Evolutionary conservation across 2,113 vertebrate species (phyloP).

Genomic region (Lethenteron camtschaticum): DNA sequence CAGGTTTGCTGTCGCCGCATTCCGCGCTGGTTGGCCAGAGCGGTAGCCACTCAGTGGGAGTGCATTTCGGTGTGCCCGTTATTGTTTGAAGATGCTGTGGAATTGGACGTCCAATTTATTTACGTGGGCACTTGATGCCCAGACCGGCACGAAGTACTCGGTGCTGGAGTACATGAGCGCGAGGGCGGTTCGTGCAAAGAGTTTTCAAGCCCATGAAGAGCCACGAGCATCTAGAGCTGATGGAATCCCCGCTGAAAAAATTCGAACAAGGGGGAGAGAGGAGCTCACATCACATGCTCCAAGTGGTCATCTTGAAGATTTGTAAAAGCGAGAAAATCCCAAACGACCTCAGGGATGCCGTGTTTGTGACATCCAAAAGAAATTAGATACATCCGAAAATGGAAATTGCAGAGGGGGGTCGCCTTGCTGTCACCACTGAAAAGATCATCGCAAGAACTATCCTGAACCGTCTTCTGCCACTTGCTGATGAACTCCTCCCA

Average conservation of each 20-base stretch:
- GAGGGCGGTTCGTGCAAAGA: too few species aligned
- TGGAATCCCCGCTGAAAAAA: slow-evolving; percentile 17
- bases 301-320: slow-evolving; percentile 10
- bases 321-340: slow-evolving; percentile 15
- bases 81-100: too few species aligned
- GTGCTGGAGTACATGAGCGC: too few species aligned
- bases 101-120: too few species aligned
- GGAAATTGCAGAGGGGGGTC: neutral
- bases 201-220: slow-evolving; percentile 7
- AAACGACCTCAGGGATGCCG: slow-evolving; percentile 15
- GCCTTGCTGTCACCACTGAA: too few species aligned
- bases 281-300: slow-evolving; percentile 13
- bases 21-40: too few species aligned
- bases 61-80: too few species aligned
- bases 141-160: too few species aligned
- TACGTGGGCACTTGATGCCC: too few species aligned
- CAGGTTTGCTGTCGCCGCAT: too few species aligned
- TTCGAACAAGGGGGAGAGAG: slow-evolving; percentile 12
- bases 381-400: slow-evolving; percentile 9
- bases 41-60: too few species aligned
- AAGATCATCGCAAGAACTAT: neutral
- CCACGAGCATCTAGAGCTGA: slow-evolving; percentile 18
- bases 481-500: neutral
- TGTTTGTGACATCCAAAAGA: slow-evolving; percentile 11
- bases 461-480: neutral